Percentiles rank a stretch among this genome's conserved stretches.
These are phyloP conservation scores for Pollachius pollachius DNA, from an alignment of 2,113 vertebrate genomes.

Conservation along the genomic window DNA sequence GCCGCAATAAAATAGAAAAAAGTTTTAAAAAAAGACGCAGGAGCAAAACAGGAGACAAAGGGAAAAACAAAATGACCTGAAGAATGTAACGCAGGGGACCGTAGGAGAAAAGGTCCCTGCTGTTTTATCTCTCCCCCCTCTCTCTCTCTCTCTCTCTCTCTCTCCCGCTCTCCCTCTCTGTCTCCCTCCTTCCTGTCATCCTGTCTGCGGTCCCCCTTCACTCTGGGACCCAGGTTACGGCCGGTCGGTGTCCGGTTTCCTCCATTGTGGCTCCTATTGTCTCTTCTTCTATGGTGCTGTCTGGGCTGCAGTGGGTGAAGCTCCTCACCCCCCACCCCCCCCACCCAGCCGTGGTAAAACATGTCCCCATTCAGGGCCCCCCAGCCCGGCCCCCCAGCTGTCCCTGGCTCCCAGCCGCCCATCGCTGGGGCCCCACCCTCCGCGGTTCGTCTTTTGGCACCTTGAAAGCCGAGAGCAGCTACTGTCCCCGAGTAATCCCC, in stretches of 20 bases:
- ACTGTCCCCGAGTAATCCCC: slow-evolving; percentile 28
- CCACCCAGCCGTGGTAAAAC: slow-evolving; percentile 41
- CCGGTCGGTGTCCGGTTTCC: no score
- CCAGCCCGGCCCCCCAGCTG: no score
- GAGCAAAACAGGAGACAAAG: no score
- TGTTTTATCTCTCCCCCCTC: slow-evolving; percentile 42
- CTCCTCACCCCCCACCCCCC: no score
- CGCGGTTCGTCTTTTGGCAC: slow-evolving; percentile 30
- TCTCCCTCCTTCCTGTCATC: slow-evolving; percentile 5
- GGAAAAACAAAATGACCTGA: slow-evolving; percentile 46
- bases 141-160: slow-evolving; percentile 30
- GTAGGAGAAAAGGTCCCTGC: slow-evolving; percentile 33
- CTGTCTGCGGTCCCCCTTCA: no score
- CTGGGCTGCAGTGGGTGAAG: no score
- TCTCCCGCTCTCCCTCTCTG: no score
- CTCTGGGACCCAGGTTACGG: no score
- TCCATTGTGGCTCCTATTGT: no score
- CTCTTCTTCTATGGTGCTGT: no score
- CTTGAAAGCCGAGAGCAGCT: slow-evolving; percentile 51
- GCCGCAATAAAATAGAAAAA: slow-evolving; percentile 73
- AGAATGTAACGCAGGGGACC: slow-evolving; percentile 66
- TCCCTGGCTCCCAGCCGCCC: no score
- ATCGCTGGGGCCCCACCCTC: no score
- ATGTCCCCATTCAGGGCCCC: slow-evolving; percentile 20
- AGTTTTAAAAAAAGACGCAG: slow-evolving; percentile 14